These are phyloP conservation scores for Cyrtorhinus lividipennis DNA, from an alignment of 1,140 invertebrate genomes.

Conservation along the genomic window DNA sequence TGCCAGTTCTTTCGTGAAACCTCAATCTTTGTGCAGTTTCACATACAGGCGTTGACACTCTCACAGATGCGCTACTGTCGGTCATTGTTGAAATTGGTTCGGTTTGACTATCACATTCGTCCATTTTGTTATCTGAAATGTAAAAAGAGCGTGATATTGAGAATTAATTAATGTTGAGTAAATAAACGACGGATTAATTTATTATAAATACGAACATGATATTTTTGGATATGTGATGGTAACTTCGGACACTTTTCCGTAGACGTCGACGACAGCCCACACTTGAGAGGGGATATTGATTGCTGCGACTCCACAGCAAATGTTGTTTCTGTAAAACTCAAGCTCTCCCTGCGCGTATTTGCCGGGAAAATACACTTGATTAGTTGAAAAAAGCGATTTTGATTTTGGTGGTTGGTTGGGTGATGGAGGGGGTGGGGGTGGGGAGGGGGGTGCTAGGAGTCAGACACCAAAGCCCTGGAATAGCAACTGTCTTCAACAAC, in stretches of 20 bases:
- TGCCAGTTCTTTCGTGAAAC: slow-evolving; percentile 20
- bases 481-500: too few species aligned
- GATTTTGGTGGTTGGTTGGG: too few species aligned
- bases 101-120: background rate
- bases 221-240: slow-evolving; percentile 32
- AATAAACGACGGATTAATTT: too few species aligned
- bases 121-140: background rate
- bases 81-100: background rate
- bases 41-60: background rate
- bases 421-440: too few species aligned
- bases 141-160: too few species aligned
- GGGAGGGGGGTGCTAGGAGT: too few species aligned
- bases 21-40: slow-evolving; percentile 12
- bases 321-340: slow-evolving; percentile 78
- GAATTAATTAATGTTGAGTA: too few species aligned
- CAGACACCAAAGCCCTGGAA: too few species aligned
- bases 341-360: slow-evolving; percentile 64
- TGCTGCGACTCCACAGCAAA: slow-evolving; percentile 73
- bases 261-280: slow-evolving; percentile 79
- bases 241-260: slow-evolving; percentile 84
- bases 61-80: background rate
- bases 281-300: slow-evolving; percentile 55
- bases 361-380: too few species aligned
- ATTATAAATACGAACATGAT: slow-evolving; percentile 10
- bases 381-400: too few species aligned